Evolutionary conservation across 2,113 vertebrate genomes (phyloP).

Genomic region (Anhinga anhinga): DNA sequence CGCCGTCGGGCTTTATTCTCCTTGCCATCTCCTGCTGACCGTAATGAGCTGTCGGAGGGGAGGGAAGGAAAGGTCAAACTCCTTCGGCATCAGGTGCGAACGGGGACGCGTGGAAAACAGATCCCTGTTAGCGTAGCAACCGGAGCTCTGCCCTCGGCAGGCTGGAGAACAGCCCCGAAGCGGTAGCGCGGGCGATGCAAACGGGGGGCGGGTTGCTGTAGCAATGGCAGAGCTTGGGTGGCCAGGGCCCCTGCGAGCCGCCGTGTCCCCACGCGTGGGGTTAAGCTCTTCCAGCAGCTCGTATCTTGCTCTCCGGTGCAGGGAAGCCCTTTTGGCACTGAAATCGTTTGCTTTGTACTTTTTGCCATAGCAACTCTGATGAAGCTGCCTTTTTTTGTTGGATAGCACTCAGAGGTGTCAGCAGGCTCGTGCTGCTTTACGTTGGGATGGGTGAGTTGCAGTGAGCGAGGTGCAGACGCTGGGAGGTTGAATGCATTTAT

Average conservation of each 20-base stretch:
- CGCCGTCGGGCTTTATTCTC: not conserved
- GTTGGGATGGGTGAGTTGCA: not conserved
- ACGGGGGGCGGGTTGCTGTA: not conserved
- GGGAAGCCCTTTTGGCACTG: not conserved
- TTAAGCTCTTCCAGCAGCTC: not conserved
- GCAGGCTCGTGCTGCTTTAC: not conserved
- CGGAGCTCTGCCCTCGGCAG: not conserved
- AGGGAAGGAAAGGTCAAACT: not conserved
- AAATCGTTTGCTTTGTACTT: not conserved
- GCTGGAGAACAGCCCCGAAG: not conserved
- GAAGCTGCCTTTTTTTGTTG: not conserved
- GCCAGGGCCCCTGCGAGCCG: rapidly evolving
- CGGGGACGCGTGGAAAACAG: not conserved
- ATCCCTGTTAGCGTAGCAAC: not conserved
- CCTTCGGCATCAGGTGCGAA: not conserved
- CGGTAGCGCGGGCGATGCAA: not conserved
- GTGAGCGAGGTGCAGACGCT: not conserved
- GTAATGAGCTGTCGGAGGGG: not conserved
- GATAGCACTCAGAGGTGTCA: no score
- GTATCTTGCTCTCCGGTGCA: rapidly evolving
- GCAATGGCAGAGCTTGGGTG: not conserved
- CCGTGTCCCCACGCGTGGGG: rapidly evolving
- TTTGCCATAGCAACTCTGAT: not conserved
- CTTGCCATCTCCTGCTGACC: not conserved
- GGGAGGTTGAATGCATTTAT: not conserved